Evolutionary conservation across 2,113 vertebrate genomes (phyloP), one percentile per base, ranked within the genome.

Genomic region (Amphiprion percula): DNA sequence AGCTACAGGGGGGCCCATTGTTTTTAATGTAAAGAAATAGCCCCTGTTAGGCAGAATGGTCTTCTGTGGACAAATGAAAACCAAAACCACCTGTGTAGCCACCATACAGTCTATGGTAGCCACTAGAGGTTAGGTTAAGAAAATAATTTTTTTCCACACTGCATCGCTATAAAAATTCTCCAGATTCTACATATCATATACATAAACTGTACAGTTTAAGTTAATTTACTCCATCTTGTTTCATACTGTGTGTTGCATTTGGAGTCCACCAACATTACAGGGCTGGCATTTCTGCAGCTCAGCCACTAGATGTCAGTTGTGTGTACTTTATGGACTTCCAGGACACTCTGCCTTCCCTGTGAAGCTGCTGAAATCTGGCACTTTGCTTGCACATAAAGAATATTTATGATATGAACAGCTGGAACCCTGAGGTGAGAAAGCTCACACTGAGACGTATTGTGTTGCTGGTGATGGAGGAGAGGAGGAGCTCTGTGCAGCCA

Each of bases 291-390:
- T 82, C 50, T 60, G 16, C 7, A n/a, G 1, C 12, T 83, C 60
- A 41, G 58, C 91, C 95, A 94, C 92, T 91, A 94, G 94, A 79
- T 94, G 95, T 83, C 95, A 91, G 87, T 26, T 86, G 60, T 83
- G 92, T 85, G 68, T 62, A 16, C 81, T 85, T 44, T 71, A 81
- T 63, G 5, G 16, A 59, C 17, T 12, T 5, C 15, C 9, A 52
- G 37, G 1, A 26, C 19, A 47, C n/a, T 64, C 24, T 54, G 41
- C 4, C 17, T 53, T 73, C 66, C 23, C 44, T 55, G 8, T 17
- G 37, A 12, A 63, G 16, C 19, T 73, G 23, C 33, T 82, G 19
- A 60, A 81, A 75, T 62, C 62, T 54, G 33, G 16, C 23, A 23
- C 33, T 81, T 44, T 44, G 23, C 17, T 58, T 39, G 41, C 9